These are phyloP conservation scores for Sebastes nivosus DNA, from an alignment of 2,797 vertebrate species.

Conservation along the genomic window DNA sequence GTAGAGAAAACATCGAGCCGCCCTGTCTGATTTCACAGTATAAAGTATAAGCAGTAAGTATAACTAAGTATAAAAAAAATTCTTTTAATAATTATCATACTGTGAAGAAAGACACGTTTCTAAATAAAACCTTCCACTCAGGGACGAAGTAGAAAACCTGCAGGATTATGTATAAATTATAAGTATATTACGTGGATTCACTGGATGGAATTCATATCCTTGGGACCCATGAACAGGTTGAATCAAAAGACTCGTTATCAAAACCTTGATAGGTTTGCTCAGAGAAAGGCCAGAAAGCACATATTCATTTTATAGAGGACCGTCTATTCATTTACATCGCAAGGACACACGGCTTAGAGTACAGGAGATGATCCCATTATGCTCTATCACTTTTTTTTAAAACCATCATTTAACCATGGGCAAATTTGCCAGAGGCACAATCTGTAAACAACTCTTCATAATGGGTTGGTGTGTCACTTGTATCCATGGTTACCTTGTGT, in stretches of 20 bases:
- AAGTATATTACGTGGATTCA: not conserved
- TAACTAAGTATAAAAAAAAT: not conserved
- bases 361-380: conserved; percentile 14
- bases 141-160: not conserved
- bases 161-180: not conserved
- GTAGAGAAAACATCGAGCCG: not conserved
- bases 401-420: conserved; percentile 39
- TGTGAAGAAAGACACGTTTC: not conserved
- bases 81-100: not conserved
- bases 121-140: not conserved
- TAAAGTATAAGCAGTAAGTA: not conserved
- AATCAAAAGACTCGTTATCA: not conserved
- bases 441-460: conserved; percentile 63
- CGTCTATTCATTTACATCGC: conserved; percentile 6
- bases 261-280: not conserved
- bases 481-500: conserved; percentile 56
- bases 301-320: not conserved
- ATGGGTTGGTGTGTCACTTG: conserved; percentile 54
- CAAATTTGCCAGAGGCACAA: conserved; percentile 48
- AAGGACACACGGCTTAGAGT: conserved; percentile 19
- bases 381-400: conserved; percentile 7
- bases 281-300: not conserved
- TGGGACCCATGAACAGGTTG: not conserved
- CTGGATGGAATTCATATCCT: not conserved
- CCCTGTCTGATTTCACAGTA: not conserved